Evolutionary conservation across 2,113 vertebrate genomes (phyloP).

Genomic region (Crotalus viridis): DNA sequence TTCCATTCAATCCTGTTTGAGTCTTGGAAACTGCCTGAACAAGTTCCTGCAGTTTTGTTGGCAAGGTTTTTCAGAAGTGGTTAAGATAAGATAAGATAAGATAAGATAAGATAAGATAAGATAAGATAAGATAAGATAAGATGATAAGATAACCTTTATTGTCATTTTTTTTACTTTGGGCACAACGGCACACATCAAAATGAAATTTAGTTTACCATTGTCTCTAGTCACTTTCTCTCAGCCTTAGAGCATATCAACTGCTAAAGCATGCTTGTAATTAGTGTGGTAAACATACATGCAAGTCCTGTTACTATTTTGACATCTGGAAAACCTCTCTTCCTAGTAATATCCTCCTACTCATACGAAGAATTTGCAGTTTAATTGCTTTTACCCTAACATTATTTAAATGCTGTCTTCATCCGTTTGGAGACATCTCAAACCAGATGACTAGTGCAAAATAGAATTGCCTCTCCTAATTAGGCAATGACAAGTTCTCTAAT

Average conservation of each 20-base stretch:
- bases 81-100: not conserved
- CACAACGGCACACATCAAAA: too few relatives aligned
- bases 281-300: not conserved
- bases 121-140: too few relatives aligned
- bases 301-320: slow-evolving; percentile 14
- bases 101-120: too few relatives aligned
- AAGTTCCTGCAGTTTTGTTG: not conserved
- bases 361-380: slow-evolving; percentile 7
- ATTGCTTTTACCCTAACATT: not conserved
- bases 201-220: not conserved
- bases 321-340: slow-evolving; percentile 22
- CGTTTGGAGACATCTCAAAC: slow-evolving; percentile 35
- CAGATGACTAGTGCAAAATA: slow-evolving; percentile 9
- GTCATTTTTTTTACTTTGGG: too few relatives aligned
- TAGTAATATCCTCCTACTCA: not conserved
- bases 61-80: not conserved
- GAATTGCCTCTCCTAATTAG: slow-evolving; percentile 14
- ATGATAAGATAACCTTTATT: too few relatives aligned
- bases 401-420: slow-evolving; percentile 22
- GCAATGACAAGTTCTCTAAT: not conserved
- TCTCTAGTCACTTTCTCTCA: not conserved
- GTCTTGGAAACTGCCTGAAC: not conserved
- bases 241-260: not conserved
- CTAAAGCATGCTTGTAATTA: not conserved
- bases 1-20: not conserved